Conservation (phyloP, 2,113 vertebrate genomes). For the Alethe diademata region DNA sequence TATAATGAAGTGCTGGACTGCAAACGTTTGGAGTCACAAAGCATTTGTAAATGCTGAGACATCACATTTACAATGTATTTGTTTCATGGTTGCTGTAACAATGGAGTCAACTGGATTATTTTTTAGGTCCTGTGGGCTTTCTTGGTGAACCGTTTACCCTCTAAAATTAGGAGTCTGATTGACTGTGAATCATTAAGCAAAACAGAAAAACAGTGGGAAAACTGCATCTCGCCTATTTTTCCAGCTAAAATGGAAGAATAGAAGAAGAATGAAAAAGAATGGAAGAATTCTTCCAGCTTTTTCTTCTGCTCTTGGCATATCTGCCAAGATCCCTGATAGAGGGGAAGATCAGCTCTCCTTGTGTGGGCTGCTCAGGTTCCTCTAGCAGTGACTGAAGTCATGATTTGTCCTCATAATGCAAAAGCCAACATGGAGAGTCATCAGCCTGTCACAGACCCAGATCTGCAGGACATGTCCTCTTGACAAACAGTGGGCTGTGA, state of each 20-base stretch:
- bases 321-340: accelerated
- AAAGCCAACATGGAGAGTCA: background rate
- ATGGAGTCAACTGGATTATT: background rate
- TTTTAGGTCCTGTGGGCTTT: background rate
- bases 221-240: background rate
- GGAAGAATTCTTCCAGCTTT: too few relatives aligned
- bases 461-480: background rate
- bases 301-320: background rate
- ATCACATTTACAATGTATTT: background rate
- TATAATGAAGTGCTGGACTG: background rate
- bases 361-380: background rate
- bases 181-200: background rate
- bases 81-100: background rate
- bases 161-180: background rate
- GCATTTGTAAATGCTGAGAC: background rate
- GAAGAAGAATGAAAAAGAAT: too few relatives aligned
- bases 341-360: background rate
- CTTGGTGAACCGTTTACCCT: background rate
- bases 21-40: background rate
- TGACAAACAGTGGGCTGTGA: background rate
- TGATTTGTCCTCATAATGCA: background rate
- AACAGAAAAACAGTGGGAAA: background rate
- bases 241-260: background rate
- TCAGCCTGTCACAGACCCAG: background rate
- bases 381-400: background rate